A percentile compares a stretch with the other conserved stretches of the same genome.
These are phyloP conservation scores for Onychorhynchus coronatus DNA, from an alignment of 2,113 vertebrate species.

Conservation along the genomic window DNA sequence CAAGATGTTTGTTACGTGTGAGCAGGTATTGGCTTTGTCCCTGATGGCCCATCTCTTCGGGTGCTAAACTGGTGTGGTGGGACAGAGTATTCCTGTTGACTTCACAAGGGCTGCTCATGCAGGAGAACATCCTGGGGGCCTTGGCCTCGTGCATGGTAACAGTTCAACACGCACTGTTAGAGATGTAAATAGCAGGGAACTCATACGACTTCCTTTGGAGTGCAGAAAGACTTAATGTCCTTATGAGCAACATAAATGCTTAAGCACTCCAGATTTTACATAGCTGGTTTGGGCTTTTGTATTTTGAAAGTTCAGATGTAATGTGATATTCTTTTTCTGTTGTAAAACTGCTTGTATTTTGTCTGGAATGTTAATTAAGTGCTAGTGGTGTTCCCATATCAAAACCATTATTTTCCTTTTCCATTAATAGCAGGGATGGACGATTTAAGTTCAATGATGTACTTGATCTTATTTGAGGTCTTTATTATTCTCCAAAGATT, in stretches of 20 bases:
- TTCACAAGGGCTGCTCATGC: not conserved
- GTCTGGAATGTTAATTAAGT: not conserved
- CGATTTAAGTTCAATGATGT: not conserved
- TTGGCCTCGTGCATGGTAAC: not conserved
- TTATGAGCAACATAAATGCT: not conserved
- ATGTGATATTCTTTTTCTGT: not conserved
- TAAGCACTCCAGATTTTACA: not conserved
- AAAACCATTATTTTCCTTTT: constrained; percentile 19
- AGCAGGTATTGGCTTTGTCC: not conserved
- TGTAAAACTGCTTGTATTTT: not conserved
- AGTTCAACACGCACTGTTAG: not conserved
- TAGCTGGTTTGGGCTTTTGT: not conserved
- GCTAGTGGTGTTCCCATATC: not conserved
- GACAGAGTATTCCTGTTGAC: not conserved
- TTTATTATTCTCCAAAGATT: constrained; percentile 26
- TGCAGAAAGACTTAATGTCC: not conserved
- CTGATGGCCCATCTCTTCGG: not conserved
- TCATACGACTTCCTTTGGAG: not conserved
- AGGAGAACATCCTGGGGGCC: not conserved
- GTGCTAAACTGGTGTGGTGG: not conserved
- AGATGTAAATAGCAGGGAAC: not conserved
- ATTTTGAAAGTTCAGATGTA: not conserved
- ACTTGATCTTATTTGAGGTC: constrained; percentile 10
- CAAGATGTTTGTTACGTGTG: not conserved
- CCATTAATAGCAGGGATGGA: not conserved